A percentile compares a stretch with the other conserved stretches of the same genome.
Evolutionary conservation across 2,113 vertebrate genomes (phyloP).

Genomic region (Bothrops jararaca): DNA sequence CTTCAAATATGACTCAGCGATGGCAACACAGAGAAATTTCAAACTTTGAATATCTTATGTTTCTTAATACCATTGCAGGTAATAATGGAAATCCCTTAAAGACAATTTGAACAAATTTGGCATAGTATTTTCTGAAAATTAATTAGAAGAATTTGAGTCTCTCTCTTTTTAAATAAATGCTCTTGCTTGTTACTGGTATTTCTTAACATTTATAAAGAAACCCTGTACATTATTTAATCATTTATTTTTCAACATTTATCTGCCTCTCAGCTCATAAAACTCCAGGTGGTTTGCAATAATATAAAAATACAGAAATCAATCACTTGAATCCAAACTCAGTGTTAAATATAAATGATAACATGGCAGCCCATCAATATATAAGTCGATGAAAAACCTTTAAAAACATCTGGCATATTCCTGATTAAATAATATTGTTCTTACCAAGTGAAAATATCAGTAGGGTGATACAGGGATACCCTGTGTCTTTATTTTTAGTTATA

Average conservation of each 20-base stretch:
- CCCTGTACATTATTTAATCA: not conserved
- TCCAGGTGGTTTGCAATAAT: not conserved
- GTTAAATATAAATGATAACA: not conserved
- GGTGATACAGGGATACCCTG: not conserved
- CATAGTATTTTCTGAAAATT: not conserved
- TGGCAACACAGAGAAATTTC: constrained; percentile 97
- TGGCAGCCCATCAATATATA: not conserved
- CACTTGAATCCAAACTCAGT: not conserved
- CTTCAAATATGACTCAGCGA: constrained; percentile 94
- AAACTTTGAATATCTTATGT: constrained; percentile 97
- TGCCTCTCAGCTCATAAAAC: not conserved
- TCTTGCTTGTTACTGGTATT: not conserved
- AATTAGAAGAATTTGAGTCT: not conserved
- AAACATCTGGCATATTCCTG: not conserved
- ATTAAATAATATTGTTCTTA: not conserved
- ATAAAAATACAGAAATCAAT: not conserved
- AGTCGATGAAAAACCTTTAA: not conserved
- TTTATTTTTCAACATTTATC: not conserved
- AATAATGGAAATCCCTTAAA: constrained; percentile 39
- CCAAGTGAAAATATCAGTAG: not conserved
- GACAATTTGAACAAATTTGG: not conserved
- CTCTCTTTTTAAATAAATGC: not conserved
- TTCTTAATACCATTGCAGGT: constrained; percentile 95
- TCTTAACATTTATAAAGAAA: not conserved
- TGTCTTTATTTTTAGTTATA: not conserved